These are phyloP conservation scores for Plusia festucae DNA, from an alignment of 2,888 invertebrate genomes.

Conservation along the genomic window DNA sequence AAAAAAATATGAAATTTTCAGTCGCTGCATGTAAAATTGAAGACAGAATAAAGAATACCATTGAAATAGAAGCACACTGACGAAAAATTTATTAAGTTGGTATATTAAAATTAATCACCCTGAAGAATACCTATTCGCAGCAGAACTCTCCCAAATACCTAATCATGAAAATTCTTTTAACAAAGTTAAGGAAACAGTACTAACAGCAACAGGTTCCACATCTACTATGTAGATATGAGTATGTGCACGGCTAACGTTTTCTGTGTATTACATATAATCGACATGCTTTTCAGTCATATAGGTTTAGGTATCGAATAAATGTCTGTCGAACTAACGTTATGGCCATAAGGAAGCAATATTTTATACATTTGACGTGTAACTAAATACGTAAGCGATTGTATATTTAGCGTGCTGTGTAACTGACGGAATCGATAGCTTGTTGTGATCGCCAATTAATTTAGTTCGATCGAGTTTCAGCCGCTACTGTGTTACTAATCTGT, in stretches of 20 bases:
- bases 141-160: no score
- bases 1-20: no score
- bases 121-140: no score
- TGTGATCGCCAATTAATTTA: constrained; percentile 71
- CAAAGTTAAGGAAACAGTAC: neutral
- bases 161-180: neutral
- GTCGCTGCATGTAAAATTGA: no score
- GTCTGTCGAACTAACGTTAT: constrained; percentile 22
- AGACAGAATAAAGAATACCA: no score
- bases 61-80: no score
- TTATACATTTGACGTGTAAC: constrained; percentile 51
- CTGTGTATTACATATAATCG: neutral
- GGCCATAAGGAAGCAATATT: constrained; percentile 56
- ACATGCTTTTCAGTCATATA: neutral
- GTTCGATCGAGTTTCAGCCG: constrained; percentile 52
- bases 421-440: constrained; percentile 69
- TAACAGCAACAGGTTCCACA: neutral
- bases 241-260: neutral
- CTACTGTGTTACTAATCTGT: constrained; percentile 41
- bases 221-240: neutral
- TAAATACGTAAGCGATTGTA: constrained; percentile 50
- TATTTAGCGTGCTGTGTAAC: constrained; percentile 51
- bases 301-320: constrained; percentile 7
- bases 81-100: no score
- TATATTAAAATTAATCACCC: no score